phyloP scores from a whole-genome alignment of 2,113 vertebrate species.

The Okapia johnstoni region DNA sequence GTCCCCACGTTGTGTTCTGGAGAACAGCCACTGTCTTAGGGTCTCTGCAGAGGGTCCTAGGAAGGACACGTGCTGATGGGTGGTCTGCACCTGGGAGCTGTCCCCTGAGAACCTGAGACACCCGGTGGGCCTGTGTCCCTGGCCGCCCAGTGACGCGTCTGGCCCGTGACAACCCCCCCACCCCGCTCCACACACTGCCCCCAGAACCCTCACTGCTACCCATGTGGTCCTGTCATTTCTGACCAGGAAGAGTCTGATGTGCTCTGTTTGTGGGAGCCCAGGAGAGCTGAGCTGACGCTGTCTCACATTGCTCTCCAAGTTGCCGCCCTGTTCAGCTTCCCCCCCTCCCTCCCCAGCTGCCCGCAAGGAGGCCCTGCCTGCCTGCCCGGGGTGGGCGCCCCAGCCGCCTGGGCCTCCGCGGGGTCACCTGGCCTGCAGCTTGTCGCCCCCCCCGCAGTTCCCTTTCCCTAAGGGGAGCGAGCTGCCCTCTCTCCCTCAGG shows the following conservation, averaged over 20 bases:
- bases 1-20: rapidly evolving
- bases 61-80: not conserved
- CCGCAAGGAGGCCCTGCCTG: not conserved
- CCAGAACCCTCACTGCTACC: not conserved
- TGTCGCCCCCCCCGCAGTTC: not conserved
- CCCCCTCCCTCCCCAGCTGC: not conserved
- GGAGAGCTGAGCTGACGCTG: not conserved
- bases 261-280: not conserved
- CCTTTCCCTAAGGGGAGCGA: not conserved
- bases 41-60: not conserved
- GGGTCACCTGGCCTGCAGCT: not conserved
- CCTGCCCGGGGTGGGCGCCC: not conserved
- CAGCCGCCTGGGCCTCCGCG: not conserved
- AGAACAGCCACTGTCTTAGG: no score
- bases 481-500: not conserved
- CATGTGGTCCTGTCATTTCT: rapidly evolving
- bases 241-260: not conserved
- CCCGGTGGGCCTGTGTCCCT: no score
- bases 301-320: not conserved
- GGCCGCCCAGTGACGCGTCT: rapidly evolving
- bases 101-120: not conserved
- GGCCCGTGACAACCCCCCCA: not conserved
- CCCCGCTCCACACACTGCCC: not conserved
- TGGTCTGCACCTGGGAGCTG: not conserved
- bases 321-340: not conserved